phyloP scores from a whole-genome alignment of 2,797 vertebrate species.

The Cichlasoma orientale region DNA sequence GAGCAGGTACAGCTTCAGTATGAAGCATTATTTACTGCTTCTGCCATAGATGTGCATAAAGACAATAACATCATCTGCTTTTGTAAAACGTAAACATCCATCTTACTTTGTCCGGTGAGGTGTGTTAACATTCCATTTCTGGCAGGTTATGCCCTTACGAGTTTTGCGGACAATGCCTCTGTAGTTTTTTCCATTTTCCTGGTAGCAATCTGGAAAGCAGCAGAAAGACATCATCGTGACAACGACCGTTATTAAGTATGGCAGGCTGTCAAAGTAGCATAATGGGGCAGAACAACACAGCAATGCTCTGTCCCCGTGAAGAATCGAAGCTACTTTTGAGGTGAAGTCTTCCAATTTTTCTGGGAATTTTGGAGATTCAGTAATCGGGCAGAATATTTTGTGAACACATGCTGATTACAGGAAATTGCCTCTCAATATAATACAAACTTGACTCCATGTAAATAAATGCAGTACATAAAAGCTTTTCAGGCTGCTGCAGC shows the following conservation, averaged over 20 bases:
- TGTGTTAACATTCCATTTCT: slow-evolving; percentile 87
- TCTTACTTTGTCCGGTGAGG: slow-evolving; percentile 89
- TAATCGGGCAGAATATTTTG: background rate
- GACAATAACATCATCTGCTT: background rate
- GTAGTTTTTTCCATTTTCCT: slow-evolving; percentile 87
- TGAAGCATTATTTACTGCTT: background rate
- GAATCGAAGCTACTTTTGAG: background rate
- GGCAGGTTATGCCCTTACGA: slow-evolving; percentile 92
- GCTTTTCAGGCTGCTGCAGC: too few species aligned
- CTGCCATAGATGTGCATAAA: background rate
- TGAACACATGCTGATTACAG: background rate
- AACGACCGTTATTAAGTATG: background rate
- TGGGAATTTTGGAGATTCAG: background rate
- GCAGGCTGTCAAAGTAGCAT: background rate
- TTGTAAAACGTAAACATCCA: background rate
- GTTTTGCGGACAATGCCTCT: slow-evolving; percentile 88
- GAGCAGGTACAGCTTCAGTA: background rate
- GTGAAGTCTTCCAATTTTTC: background rate
- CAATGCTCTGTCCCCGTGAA: background rate
- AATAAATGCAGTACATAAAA: too few species aligned
- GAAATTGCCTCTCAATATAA: background rate
- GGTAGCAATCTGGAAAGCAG: slow-evolving; percentile 83
- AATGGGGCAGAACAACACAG: background rate
- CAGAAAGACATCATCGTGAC: background rate
- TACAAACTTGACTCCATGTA: background rate